Evolutionary conservation across 2,797 vertebrate genomes (phyloP).

Genomic region (Crax fasciolata): DNA sequence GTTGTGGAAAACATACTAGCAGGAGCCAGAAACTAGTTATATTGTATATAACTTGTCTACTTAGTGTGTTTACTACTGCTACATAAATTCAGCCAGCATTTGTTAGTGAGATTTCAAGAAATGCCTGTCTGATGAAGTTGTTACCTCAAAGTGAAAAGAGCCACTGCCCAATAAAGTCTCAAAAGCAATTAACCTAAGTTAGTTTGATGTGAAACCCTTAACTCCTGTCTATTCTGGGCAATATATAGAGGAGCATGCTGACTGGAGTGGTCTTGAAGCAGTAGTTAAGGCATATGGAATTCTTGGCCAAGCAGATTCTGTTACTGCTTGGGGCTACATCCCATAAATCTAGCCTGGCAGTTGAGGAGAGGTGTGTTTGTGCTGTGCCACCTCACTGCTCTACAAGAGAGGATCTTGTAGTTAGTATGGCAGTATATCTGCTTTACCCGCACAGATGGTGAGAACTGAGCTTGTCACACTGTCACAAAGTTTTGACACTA

Average conservation of each 20-base stretch:
- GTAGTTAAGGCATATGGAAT: neutral
- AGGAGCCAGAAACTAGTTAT: neutral
- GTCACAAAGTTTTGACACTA: neutral
- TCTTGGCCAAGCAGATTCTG: neutral
- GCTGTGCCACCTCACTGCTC: neutral
- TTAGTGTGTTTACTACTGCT: neutral
- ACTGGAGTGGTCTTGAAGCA: neutral
- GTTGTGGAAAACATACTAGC: neutral
- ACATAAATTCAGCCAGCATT: neutral
- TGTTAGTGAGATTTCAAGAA: neutral
- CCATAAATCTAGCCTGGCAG: neutral
- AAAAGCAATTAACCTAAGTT: neutral
- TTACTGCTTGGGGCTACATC: neutral
- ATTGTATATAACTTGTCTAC: neutral
- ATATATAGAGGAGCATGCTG: neutral
- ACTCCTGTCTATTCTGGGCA: neutral
- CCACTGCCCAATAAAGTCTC: neutral
- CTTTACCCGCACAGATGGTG: constrained; percentile 8
- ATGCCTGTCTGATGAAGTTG: neutral
- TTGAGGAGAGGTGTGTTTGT: constrained; percentile 10
- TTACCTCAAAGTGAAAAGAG: neutral
- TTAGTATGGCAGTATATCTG: neutral
- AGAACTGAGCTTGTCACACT: neutral
- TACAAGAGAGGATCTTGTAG: neutral
- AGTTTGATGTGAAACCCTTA: neutral